Conservation (phyloP, 2,888 invertebrate species). For the Pelosia muscerda region DNA sequence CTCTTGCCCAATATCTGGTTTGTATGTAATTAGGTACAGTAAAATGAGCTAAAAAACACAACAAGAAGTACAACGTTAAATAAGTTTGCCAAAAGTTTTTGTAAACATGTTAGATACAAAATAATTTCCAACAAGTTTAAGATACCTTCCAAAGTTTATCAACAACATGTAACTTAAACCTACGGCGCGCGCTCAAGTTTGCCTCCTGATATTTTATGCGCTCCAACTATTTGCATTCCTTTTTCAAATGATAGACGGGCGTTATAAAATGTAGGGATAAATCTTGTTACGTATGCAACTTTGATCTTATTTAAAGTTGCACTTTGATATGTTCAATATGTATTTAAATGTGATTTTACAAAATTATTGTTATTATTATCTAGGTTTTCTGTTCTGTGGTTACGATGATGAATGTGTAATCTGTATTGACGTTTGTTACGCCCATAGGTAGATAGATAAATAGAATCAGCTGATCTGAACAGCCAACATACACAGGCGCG, state of each 20-base stretch:
- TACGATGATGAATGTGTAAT: too few species aligned
- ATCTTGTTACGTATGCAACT: background rate
- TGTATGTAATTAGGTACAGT: background rate
- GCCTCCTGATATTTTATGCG: background rate
- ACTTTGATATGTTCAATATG: too few species aligned
- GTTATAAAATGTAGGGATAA: background rate
- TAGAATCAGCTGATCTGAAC: too few species aligned
- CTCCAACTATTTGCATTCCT: background rate
- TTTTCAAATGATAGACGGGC: background rate
- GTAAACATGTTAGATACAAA: background rate
- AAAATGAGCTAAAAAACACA: background rate
- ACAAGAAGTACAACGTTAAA: background rate
- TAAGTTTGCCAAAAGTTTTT: background rate
- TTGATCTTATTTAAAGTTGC: background rate
- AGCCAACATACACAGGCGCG: too few species aligned
- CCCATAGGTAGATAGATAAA: too few species aligned
- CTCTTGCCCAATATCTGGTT: background rate
- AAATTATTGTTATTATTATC: too few species aligned
- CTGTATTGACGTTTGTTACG: too few species aligned
- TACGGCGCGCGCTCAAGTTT: background rate
- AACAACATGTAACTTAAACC: background rate
- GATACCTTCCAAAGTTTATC: slow-evolving; percentile 3
- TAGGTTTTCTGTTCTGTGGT: too few species aligned
- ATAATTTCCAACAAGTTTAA: slow-evolving; percentile 8
- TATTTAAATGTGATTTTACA: too few species aligned